These are phyloP conservation scores for Sapajus apella DNA, from an alignment of 2,113 vertebrate genomes.

Conservation along the genomic window DNA sequence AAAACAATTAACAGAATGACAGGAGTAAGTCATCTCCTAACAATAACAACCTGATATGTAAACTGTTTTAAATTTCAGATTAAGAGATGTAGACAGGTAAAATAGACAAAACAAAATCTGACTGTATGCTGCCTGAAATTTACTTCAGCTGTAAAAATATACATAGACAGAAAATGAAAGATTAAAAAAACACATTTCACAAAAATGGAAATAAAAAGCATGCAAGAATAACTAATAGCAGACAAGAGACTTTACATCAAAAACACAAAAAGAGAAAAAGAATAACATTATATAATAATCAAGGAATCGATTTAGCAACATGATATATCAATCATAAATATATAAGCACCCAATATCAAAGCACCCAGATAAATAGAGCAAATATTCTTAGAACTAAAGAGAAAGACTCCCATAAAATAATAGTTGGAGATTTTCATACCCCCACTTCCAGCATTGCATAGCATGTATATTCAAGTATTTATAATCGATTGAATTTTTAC, in stretches of 20 bases:
- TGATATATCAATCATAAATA: neutral
- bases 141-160: neutral
- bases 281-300: neutral
- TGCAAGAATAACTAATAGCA: neutral
- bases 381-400: neutral
- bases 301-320: neutral
- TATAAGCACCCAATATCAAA: neutral
- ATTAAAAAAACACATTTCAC: neutral
- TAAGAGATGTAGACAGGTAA: neutral
- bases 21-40: neutral
- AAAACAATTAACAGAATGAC: neutral
- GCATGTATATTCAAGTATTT: neutral
- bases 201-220: neutral
- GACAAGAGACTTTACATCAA: neutral
- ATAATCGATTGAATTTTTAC: neutral
- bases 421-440: neutral
- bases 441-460: neutral
- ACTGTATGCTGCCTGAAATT: neutral
- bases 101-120: neutral
- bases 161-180: neutral
- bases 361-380: neutral
- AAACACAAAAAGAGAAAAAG: neutral
- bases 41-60: neutral
- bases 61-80: neutral
- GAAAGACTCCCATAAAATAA: neutral